Evolutionary conservation across 2,888 invertebrate genomes (phyloP).

Genomic region (Sphaerophoria taeniata): DNA sequence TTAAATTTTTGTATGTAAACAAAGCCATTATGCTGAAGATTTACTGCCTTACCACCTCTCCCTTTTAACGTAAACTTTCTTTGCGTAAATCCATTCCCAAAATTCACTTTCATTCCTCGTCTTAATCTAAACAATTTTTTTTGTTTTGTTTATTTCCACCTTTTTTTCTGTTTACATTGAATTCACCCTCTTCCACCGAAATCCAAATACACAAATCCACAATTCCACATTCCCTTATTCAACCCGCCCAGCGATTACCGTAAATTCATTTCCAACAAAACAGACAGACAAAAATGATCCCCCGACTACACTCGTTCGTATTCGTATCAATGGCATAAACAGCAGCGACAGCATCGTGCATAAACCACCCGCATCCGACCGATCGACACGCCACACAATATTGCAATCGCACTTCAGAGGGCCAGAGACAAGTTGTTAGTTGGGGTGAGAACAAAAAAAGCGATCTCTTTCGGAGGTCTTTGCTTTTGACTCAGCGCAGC

Average conservation of each 20-base stretch:
- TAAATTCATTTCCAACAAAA: slow-evolving; percentile 59
- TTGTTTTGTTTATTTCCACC: slow-evolving; percentile 36
- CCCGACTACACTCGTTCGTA: background rate
- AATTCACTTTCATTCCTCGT: background rate
- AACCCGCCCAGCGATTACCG: slow-evolving; percentile 28
- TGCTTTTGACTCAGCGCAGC: background rate
- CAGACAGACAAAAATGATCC: slow-evolving; percentile 45
- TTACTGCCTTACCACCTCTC: slow-evolving; percentile 19
- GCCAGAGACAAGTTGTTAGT: slow-evolving; percentile 49
- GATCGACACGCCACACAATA: slow-evolving; percentile 23
- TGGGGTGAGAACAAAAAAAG: slow-evolving; percentile 47
- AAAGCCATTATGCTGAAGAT: background rate
- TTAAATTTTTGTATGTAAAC: background rate
- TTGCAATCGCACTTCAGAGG: slow-evolving; percentile 58
- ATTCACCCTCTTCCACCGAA: background rate
- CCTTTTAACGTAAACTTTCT: slow-evolving; percentile 16
- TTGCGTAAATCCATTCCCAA: slow-evolving; percentile 13
- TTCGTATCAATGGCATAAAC: slow-evolving; percentile 48
- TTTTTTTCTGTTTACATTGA: slow-evolving; percentile 32
- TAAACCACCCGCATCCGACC: slow-evolving; percentile 56
- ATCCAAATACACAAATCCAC: slow-evolving; percentile 32
- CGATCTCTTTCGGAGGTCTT: slow-evolving; percentile 64
- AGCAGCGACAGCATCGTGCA: slow-evolving; percentile 20
- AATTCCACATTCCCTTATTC: slow-evolving; percentile 53
- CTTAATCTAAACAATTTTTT: slow-evolving; percentile 35